Conservation (phyloP, 2,797 vertebrate genomes). For the Mallotus villosus region DNA sequence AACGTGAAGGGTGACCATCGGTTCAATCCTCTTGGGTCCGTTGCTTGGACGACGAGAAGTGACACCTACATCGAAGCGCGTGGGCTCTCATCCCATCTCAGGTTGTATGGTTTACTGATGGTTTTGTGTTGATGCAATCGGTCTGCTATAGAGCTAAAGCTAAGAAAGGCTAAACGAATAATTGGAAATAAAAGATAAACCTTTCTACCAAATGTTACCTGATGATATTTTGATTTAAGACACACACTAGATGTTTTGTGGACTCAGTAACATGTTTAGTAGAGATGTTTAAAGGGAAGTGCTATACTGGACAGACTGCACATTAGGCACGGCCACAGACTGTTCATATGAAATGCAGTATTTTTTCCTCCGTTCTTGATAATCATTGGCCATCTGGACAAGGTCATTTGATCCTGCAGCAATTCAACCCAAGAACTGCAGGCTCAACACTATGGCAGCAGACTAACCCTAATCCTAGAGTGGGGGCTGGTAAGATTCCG, state of each 20-base stretch:
- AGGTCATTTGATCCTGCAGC: constrained; percentile 77
- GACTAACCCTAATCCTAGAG: constrained; percentile 59
- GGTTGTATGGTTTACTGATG: constrained; percentile 55
- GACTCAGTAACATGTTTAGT: too few relatives aligned
- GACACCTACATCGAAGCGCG: constrained; percentile 2
- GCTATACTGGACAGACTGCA: background rate
- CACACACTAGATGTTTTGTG: background rate
- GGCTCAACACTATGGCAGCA: constrained; percentile 59
- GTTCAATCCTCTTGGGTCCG: background rate
- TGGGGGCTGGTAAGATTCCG: constrained; percentile 41
- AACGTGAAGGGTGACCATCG: background rate
- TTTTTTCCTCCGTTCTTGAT: constrained; percentile 49
- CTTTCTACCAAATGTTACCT: too few relatives aligned
- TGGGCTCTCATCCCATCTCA: constrained; percentile 26
- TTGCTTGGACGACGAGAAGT: constrained; percentile 28
- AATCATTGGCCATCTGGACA: constrained; percentile 78
- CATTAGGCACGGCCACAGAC: constrained; percentile 13
- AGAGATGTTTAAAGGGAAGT: too few relatives aligned
- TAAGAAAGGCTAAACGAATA: too few relatives aligned
- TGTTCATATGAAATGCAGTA: constrained; percentile 53
- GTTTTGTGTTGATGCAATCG: background rate
- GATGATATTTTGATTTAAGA: background rate
- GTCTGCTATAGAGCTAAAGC: too few relatives aligned
- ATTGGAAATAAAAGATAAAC: too few relatives aligned
- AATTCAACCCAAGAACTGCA: constrained; percentile 63